phyloP scores from a whole-genome alignment of 2,797 vertebrate species.

The Alca torda region DNA sequence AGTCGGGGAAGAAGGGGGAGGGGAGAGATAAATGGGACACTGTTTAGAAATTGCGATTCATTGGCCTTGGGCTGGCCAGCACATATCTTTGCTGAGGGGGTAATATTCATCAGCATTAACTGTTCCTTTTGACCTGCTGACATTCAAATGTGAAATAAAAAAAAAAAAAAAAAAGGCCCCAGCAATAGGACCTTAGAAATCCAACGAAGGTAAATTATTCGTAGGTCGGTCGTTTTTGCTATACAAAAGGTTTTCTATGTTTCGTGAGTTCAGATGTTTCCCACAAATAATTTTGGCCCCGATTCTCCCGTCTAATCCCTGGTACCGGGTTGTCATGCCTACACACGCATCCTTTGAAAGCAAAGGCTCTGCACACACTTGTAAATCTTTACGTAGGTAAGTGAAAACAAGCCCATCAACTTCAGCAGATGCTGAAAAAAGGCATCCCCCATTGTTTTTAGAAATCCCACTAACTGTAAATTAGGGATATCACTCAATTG shows the following conservation, averaged over 20 bases:
- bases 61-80: constrained; percentile 41
- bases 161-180: not conserved
- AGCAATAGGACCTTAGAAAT: not conserved
- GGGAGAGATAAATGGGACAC: constrained; percentile 56
- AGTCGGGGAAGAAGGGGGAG: not conserved
- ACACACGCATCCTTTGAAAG: not conserved
- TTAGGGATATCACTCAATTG: not conserved
- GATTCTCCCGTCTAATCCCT: not conserved
- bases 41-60: constrained; percentile 12
- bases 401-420: not conserved
- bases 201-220: not conserved
- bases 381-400: not conserved
- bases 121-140: constrained; percentile 44
- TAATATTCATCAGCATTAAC: constrained; percentile 62
- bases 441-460: not conserved
- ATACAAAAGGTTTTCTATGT: not conserved
- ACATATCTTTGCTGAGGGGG: constrained; percentile 10
- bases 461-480: not conserved
- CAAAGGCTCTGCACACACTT: not conserved
- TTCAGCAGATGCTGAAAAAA: not conserved
- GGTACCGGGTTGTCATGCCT: not conserved
- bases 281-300: not conserved
- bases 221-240: not conserved
- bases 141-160: constrained; percentile 16
- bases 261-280: not conserved